Evolutionary conservation across 2,113 vertebrate species (phyloP).

Genomic region (Monopterus albus): DNA sequence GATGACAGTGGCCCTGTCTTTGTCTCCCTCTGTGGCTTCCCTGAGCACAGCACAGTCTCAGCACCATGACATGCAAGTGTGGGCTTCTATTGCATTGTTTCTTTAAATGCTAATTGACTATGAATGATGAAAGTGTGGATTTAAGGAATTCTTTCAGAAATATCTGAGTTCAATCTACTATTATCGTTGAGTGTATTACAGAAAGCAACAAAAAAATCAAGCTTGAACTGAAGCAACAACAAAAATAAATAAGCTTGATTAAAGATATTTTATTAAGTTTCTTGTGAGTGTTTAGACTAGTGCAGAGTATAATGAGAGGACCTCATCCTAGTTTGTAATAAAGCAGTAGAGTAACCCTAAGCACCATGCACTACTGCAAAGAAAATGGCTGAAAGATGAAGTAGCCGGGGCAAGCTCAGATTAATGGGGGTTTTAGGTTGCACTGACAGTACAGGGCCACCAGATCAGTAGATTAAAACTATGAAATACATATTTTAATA

Average conservation of each 20-base stretch:
- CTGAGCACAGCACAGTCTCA: constrained; percentile 48
- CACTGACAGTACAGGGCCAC: too few species aligned
- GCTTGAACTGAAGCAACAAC: too few species aligned
- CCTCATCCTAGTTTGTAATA: constrained; percentile 50
- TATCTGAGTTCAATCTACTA: too few species aligned
- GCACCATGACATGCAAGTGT: constrained; percentile 24
- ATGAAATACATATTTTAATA: too few species aligned
- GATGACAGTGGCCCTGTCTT: constrained; percentile 74
- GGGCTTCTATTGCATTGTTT: too few species aligned
- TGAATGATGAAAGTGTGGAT: too few species aligned
- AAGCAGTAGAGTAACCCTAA: constrained; percentile 69
- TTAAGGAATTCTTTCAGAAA: too few species aligned
- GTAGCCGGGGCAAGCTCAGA: constrained; percentile 61
- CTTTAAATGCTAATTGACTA: too few species aligned
- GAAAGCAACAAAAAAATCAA: too few species aligned
- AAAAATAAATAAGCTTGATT: too few species aligned
- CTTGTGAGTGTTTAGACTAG: constrained; percentile 2
- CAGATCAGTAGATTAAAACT: too few species aligned
- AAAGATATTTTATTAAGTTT: constrained; percentile 1
- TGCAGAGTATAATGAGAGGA: constrained; percentile 16
- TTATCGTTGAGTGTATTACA: too few species aligned
- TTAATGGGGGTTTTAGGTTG: constrained; percentile 69
- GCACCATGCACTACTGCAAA: constrained; percentile 63
- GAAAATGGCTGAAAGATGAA: constrained; percentile 79
- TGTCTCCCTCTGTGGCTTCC: constrained; percentile 66